A percentile compares a stretch with the other conserved stretches of the same genome.
phyloP scores from a whole-genome alignment of 1,140 invertebrate genomes.

The Leucophenga varia region DNA sequence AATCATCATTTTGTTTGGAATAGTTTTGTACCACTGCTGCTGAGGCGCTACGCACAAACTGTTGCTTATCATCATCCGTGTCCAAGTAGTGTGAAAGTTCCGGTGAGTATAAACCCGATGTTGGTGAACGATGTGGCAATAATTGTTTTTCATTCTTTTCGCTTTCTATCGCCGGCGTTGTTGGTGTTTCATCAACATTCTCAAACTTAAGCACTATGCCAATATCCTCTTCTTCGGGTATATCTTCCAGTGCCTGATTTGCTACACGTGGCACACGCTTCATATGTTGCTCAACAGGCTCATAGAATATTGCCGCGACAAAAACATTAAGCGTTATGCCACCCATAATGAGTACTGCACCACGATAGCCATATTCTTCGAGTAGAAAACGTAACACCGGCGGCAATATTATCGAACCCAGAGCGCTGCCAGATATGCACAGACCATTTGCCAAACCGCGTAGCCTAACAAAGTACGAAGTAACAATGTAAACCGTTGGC shows the following conservation, averaged over 20 bases:
- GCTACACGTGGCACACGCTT: constrained; percentile 60
- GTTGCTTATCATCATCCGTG: constrained; percentile 39
- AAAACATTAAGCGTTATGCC: constrained; percentile 80
- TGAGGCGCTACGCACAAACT: constrained; percentile 60
- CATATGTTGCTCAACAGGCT: constrained; percentile 80
- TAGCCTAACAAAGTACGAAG: constrained; percentile 79
- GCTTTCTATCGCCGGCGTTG: constrained; percentile 19
- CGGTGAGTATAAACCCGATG: constrained; percentile 16
- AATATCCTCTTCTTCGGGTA: constrained; percentile 51
- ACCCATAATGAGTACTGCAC: constrained; percentile 78
- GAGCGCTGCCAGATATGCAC: constrained; percentile 84
- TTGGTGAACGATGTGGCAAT: constrained; percentile 37
- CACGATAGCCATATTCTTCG: constrained; percentile 73
- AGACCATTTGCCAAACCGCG: constrained; percentile 85
- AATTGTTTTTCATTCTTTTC: constrained; percentile 30
- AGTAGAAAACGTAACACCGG: constrained; percentile 71
- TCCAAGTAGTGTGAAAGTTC: constrained; percentile 26
- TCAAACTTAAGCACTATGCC: constrained; percentile 55
- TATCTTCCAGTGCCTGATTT: constrained; percentile 39
- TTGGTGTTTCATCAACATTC: constrained; percentile 49
- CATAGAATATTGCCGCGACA: constrained; percentile 79
- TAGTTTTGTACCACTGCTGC: constrained; percentile 57
- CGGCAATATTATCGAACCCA: constrained; percentile 78
- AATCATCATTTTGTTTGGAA: constrained; percentile 41
- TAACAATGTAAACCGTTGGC: constrained; percentile 88